Conservation (phyloP, 2,888 invertebrate genomes). For the Geophilus truncorum region DNA sequence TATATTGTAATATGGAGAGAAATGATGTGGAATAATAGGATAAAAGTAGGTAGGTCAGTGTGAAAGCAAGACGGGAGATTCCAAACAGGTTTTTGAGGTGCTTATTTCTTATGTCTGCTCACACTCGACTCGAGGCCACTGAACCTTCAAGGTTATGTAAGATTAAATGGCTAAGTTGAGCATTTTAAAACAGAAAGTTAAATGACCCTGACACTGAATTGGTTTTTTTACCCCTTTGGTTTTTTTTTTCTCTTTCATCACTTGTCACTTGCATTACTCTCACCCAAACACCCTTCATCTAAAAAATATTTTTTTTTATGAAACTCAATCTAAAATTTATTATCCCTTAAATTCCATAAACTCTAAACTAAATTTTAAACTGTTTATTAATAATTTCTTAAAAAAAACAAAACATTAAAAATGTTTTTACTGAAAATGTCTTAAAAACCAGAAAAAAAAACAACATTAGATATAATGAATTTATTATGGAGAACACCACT, state of each 20-base stretch:
- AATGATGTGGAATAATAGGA: conserved; percentile 7
- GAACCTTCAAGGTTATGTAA: conserved; percentile 16
- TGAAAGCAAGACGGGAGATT: conserved; percentile 6
- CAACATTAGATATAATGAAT: too few relatives aligned
- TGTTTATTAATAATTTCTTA: too few relatives aligned
- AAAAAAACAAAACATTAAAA: too few relatives aligned
- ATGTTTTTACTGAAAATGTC: too few relatives aligned
- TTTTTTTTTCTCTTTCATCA: neutral
- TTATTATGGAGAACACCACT: too few relatives aligned
- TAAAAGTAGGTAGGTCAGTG: conserved; percentile 14
- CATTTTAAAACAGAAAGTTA: neutral
- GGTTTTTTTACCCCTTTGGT: neutral
- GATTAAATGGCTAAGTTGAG: neutral
- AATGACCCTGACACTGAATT: neutral
- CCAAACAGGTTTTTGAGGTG: conserved; percentile 20
- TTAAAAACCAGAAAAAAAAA: too few relatives aligned
- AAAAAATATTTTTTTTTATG: too few relatives aligned
- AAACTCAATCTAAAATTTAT: too few relatives aligned
- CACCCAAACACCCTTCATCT: too few relatives aligned
- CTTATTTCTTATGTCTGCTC: conserved; percentile 10
- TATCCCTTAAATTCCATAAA: too few relatives aligned
- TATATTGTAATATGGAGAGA: neutral
- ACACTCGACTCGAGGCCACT: conserved; percentile 5
- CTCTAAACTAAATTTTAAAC: too few relatives aligned
- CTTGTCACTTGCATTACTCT: too few relatives aligned